Base-by-base conservation (phyloP, 2,888 invertebrate species). In the Lithophane semibrunnea region DNA sequence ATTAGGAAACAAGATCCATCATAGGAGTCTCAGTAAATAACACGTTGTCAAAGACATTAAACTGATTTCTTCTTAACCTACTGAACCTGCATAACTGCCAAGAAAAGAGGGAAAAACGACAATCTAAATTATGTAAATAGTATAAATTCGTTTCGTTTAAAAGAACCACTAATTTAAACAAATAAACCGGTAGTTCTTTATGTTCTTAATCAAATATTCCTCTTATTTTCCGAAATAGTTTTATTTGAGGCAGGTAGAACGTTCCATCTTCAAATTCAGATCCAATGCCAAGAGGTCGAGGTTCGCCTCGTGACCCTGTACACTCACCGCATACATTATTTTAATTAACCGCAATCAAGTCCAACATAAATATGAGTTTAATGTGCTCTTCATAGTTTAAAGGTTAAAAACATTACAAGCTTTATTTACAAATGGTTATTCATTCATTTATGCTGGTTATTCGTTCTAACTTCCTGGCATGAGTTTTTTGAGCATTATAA, bases 221-320 rank as follows among this genome's bases (percentile, higher is more conserved):
- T 21, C 0, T 64, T 63, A n/a, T 54, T 54, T 54, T 42, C 13
- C 13, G 4, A 0, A 29, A 18, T 1, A 4, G 13, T 49, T 64
- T 37, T 61, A 37, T 60, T 37, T 42, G 2, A 49, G 7, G n/a
- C 61, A 37, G 7, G 21, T 42, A 42, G 37, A 73, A 63, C 42
- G 61, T 56, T 77, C 69, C 66, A 69, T 80, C 63, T 84, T 75
- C 42, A 63, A 69, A 73, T 73, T 71, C 66, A 44, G 69, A n/a
- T 47, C 60, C 79, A 84, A 82, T 87, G 86, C 71, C 78, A 79
- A 82, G 12, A 87, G 84, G 80, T 87, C 82, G 79, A 77, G 79
- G 77, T 75, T 78, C 58, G 10, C 16, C 16, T 44, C 63, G 65
- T 77, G 75, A 75, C 77, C 83, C 75, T 80, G 80, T 79, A 12